Base-by-base conservation (phyloP, 2,113 vertebrate genomes). In the Apeltes quadracus region DNA sequence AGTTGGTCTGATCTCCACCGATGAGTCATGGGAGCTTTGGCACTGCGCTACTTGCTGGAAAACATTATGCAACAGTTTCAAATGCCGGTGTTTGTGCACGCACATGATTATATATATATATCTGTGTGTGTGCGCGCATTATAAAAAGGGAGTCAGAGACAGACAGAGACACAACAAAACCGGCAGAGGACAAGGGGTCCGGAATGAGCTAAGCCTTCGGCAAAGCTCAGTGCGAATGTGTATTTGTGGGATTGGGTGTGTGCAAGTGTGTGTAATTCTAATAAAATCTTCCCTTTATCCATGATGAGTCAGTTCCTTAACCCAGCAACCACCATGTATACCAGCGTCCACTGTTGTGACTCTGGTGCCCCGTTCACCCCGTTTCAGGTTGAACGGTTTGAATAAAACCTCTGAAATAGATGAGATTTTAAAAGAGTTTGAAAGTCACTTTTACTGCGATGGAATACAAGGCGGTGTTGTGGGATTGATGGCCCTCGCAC, bases 401-500 rank as follows among this genome's bases (percentile, higher is more conserved):
- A 78, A 84, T 62, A 77, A 46, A 51, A 23, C 23, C 48, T 51
- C 48, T 23, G 48, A 23, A 59, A 72, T 72, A 48, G n/a, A 61
- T 15, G 18, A 44, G 14, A 8, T 32, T 54, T 56, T 0, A 1
- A 36, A 62, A 78, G 59, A 66, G 56, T 81, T 79, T 87, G 62
- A 82, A 87, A 85, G 81, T 76, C 75, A 84, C 82, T 81, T 86
- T 84, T 81, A 78, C 84, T 77, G 32, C 58, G 32, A 69, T 64
- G 2, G 5, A 65, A 79, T 88, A 79, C 72, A 85, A 64, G 76
- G 8, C 29, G 4, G 74, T 73, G 14, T 50, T 71, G 64, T 6
- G 43, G 74, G 78, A 83, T 83, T 85, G 82, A 90, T 80, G 79
- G 75, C 44, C 41, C 57, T 69, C 27, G 68, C 12, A 25, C 34